Evolutionary conservation across 37 sponge, comb jelly and placozoan species (phyloP).

Genomic region (Halisarca cf. caerulea): DNA sequence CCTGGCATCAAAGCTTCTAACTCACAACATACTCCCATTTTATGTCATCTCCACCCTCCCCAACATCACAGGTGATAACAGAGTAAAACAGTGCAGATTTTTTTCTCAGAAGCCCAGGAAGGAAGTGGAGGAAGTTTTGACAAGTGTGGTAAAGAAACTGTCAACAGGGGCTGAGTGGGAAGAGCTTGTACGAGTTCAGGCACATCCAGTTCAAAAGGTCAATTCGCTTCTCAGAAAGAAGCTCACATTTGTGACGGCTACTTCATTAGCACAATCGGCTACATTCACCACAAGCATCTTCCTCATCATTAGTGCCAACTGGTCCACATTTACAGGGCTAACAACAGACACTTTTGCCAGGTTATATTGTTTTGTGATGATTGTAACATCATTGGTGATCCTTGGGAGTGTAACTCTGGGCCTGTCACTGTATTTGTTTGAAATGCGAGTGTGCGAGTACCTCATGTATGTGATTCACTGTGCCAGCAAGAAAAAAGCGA

Average conservation of each 20-base stretch:
- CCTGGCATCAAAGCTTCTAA: neutral
- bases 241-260: neutral
- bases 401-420: neutral
- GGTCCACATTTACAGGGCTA: neutral
- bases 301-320: neutral
- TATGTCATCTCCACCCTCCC: neutral
- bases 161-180: neutral
- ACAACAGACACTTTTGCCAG: neutral
- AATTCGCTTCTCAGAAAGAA: neutral
- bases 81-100: neutral
- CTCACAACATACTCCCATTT: neutral
- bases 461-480: conserved; percentile 17
- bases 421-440: conserved; percentile 6
- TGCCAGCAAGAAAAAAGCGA: neutral
- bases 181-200: neutral
- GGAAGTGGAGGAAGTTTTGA: neutral
- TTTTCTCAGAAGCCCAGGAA: neutral
- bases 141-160: neutral
- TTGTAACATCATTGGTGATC: neutral
- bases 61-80: neutral
- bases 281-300: neutral
- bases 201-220: neutral
- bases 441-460: conserved; percentile 8
- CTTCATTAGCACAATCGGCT: neutral
- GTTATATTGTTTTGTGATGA: neutral